A percentile compares a stretch with the other conserved stretches of the same genome.
These are phyloP conservation scores for Papilio polyxenes DNA, from an alignment of 1,140 invertebrate species.

Conservation along the genomic window DNA sequence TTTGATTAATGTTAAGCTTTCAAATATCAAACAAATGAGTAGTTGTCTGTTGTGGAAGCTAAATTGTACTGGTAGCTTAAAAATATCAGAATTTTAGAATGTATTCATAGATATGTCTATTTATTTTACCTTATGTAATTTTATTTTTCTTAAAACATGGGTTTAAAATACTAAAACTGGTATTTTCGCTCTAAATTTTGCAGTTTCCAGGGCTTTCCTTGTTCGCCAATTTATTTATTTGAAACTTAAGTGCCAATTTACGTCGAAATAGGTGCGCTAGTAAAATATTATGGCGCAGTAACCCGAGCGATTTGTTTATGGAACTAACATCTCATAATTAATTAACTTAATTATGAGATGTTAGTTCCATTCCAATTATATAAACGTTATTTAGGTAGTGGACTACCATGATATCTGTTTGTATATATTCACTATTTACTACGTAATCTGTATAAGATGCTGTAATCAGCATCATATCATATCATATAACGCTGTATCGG, in stretches of 20 bases:
- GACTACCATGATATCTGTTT: background rate
- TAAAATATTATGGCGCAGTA: slow-evolving; percentile 29
- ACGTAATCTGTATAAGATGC: too few species aligned
- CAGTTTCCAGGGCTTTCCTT: background rate
- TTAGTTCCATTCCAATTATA: too few species aligned
- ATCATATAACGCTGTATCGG: too few species aligned
- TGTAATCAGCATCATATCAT: too few species aligned
- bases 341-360: background rate
- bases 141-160: background rate
- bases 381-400: background rate
- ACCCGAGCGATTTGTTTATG: background rate
- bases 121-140: too few species aligned
- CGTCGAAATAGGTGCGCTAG: slow-evolving; percentile 26
- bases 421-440: background rate
- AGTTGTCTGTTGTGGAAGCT: background rate
- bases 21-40: background rate
- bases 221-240: slow-evolving; percentile 29
- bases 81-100: background rate
- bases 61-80: background rate
- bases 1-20: slow-evolving; percentile 20
- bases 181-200: background rate
- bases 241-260: slow-evolving; percentile 23
- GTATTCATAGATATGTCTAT: too few species aligned
- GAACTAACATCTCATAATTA: slow-evolving; percentile 11
- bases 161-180: background rate